These are phyloP conservation scores for Ochlodes sylvanus DNA, from an alignment of 2,888 invertebrate genomes.

Conservation along the genomic window DNA sequence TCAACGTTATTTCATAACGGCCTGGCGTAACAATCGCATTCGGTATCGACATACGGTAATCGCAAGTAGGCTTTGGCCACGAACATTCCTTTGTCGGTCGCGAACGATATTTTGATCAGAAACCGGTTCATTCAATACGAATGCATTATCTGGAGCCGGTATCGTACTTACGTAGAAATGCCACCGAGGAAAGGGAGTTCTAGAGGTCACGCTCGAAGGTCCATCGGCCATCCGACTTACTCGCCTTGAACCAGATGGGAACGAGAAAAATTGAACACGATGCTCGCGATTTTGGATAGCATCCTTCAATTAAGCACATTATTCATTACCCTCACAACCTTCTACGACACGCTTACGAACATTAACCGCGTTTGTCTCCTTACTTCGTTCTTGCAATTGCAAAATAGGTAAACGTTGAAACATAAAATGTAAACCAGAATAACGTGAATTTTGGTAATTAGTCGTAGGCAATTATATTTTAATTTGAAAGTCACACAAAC, in stretches of 20 bases:
- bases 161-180: conserved; percentile 58
- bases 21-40: too few relatives aligned
- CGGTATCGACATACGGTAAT: conserved; percentile 7
- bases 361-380: conserved; percentile 3
- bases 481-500: too few relatives aligned
- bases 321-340: conserved; percentile 9
- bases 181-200: conserved; percentile 63
- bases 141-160: conserved; percentile 48
- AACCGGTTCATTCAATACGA: conserved; percentile 56
- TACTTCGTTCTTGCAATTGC: not conserved
- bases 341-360: not conserved
- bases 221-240: conserved; percentile 60
- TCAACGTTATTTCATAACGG: too few relatives aligned
- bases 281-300: conserved; percentile 34
- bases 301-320: conserved; percentile 13
- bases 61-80: conserved; percentile 16
- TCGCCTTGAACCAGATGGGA: conserved; percentile 74
- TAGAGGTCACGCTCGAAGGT: conserved; percentile 74
- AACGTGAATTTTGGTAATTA: too few relatives aligned
- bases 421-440: too few relatives aligned
- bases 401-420: not conserved
- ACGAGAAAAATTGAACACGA: conserved; percentile 20
- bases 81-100: conserved; percentile 46
- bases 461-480: too few relatives aligned
- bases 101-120: conserved; percentile 49